These are phyloP conservation scores for Hypanus sabinus DNA, from an alignment of 2,113 vertebrate genomes.

Conservation along the genomic window DNA sequence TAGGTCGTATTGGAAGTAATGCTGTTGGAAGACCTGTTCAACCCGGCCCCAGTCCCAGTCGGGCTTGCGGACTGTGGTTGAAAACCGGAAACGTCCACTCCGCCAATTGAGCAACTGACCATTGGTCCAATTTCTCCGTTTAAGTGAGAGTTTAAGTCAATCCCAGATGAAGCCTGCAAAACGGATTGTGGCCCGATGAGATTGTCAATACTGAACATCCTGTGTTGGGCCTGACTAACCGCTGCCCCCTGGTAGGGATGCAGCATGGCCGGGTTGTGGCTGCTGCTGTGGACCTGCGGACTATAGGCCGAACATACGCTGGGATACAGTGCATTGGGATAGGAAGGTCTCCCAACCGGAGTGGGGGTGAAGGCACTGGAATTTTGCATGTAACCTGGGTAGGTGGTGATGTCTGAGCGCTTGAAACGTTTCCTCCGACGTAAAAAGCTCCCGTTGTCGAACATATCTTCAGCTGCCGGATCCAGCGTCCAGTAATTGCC, in stretches of 20 bases:
- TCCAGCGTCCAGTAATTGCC: slow-evolving; percentile 80
- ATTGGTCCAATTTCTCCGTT: slow-evolving; percentile 55
- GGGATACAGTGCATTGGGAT: slow-evolving; percentile 60
- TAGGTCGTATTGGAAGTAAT: slow-evolving; percentile 59
- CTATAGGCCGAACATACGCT: slow-evolving; percentile 59
- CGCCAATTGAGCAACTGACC: slow-evolving; percentile 58
- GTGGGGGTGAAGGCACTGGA: slow-evolving; percentile 74
- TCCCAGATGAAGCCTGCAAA: slow-evolving; percentile 56
- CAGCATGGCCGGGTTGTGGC: slow-evolving; percentile 63
- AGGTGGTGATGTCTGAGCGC: slow-evolving; percentile 79
- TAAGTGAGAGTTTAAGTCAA: slow-evolving; percentile 60
- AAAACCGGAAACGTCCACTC: slow-evolving; percentile 62
- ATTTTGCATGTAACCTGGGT: slow-evolving; percentile 77
- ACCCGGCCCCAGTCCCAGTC: slow-evolving; percentile 44
- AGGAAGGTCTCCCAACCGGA: slow-evolving; percentile 58
- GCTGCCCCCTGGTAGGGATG: slow-evolving; percentile 62
- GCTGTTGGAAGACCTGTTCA: slow-evolving; percentile 51
- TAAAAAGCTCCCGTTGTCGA: slow-evolving; percentile 75
- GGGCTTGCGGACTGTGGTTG: slow-evolving; percentile 63
- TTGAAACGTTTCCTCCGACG: slow-evolving; percentile 72
- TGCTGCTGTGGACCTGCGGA: slow-evolving; percentile 53
- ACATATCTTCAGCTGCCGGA: slow-evolving; percentile 78
- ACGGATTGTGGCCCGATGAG: slow-evolving; percentile 75
- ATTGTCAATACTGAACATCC: slow-evolving; percentile 93
- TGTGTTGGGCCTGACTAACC: slow-evolving; percentile 58